Evolutionary conservation across 1,140 invertebrate species (phyloP).

Genomic region (Lanistes nyassanus): DNA sequence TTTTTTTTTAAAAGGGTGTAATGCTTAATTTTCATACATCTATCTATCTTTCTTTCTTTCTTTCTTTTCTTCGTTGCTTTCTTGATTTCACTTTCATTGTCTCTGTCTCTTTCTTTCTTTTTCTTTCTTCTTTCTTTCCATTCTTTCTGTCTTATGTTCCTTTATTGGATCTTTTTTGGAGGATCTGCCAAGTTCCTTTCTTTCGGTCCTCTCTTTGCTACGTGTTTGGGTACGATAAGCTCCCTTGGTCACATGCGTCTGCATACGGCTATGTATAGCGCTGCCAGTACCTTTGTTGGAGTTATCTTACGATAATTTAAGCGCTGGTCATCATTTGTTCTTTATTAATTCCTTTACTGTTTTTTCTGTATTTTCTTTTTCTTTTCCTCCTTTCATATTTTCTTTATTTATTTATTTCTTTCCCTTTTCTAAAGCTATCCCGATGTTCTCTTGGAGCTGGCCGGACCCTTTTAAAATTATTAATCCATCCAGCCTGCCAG

Average conservation of each 20-base stretch:
- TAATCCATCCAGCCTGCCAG: not conserved
- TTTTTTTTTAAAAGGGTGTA: not conserved
- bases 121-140: too few relatives aligned
- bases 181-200: too few relatives aligned
- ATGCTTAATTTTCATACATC: not conserved
- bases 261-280: too few relatives aligned
- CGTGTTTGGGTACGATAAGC: too few relatives aligned
- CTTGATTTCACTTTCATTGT: not conserved
- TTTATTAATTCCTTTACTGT: too few relatives aligned
- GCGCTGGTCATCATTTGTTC: too few relatives aligned
- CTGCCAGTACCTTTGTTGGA: too few relatives aligned
- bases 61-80: not conserved
- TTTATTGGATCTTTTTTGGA: not conserved
- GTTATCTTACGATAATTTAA: too few relatives aligned
- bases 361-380: too few relatives aligned
- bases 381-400: too few relatives aligned
- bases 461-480: not conserved
- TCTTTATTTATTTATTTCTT: not conserved
- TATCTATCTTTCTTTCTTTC: not conserved
- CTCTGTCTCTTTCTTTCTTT: slow-evolving; percentile 5
- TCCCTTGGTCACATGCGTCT: too few relatives aligned
- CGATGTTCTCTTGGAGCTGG: not conserved
- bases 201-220: too few relatives aligned
- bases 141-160: not conserved
- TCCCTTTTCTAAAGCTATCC: not conserved